Evolutionary conservation across 2,888 invertebrate species (phyloP).

Genomic region (Ditylenchus weischeri): DNA sequence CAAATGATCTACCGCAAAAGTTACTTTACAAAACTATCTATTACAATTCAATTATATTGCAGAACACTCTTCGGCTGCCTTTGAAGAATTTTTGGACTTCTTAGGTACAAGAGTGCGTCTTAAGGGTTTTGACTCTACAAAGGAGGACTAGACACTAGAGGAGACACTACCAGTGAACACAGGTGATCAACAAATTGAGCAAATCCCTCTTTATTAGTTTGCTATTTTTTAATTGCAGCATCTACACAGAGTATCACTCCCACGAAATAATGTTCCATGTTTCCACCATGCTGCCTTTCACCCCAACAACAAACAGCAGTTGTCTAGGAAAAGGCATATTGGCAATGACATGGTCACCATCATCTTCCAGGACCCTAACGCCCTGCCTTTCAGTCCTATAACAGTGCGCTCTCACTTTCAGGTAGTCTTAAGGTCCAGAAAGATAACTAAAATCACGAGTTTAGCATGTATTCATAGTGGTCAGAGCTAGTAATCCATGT

Average conservation of each 20-base stretch:
- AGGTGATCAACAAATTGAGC: too few relatives aligned
- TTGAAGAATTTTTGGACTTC: conserved; percentile 79
- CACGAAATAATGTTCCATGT: conserved; percentile 96
- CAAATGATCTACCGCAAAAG: too few relatives aligned
- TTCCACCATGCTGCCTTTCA: conserved; percentile 90
- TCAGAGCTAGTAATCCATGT: conserved; percentile 82
- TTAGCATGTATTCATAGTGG: conserved; percentile 92
- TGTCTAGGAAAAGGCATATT: conserved; percentile 88
- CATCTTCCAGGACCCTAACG: conserved; percentile 71
- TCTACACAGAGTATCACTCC: conserved; percentile 84
- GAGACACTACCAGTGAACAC: conserved; percentile 74
- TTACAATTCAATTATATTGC: conserved; percentile 5
- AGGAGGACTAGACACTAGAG: conserved; percentile 88
- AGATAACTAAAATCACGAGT: conserved; percentile 72
- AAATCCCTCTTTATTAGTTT: too few relatives aligned
- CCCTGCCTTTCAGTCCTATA: conserved; percentile 85
- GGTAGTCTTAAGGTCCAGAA: conserved; percentile 69
- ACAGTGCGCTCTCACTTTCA: conserved; percentile 94
- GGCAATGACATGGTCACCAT: conserved; percentile 76
- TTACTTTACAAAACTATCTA: too few relatives aligned
- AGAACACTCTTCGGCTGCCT: conserved; percentile 21
- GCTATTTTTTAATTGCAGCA: conserved; percentile 54
- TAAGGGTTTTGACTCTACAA: conserved; percentile 89
- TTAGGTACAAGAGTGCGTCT: conserved; percentile 82
- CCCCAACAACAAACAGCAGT: conserved; percentile 89